Conservation (phyloP, 2,888 invertebrate genomes). For the Nephrotoma appendiculata region DNA sequence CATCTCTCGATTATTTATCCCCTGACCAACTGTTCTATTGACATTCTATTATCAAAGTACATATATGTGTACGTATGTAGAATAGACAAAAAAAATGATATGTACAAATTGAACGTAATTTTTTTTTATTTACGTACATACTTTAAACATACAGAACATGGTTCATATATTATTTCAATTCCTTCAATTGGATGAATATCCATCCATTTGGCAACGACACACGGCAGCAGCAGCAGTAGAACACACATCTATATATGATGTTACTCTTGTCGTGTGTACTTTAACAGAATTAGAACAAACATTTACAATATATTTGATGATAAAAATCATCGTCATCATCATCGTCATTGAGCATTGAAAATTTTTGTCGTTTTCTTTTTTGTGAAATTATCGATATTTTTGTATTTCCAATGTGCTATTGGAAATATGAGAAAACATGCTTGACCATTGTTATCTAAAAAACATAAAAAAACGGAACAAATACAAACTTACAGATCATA, state of each 20-base stretch:
- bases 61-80: neutral
- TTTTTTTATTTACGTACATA: neutral
- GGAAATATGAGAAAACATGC: neutral
- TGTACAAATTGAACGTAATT: neutral
- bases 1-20: neutral
- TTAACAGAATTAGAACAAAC: neutral
- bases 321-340: neutral
- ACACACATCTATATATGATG: neutral
- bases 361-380: neutral
- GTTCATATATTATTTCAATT: neutral
- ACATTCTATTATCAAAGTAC: neutral
- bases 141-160: neutral
- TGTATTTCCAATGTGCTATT: neutral
- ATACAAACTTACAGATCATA: neutral
- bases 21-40: constrained; percentile 3
- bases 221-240: neutral
- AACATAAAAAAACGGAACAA: neutral
- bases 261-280: neutral
- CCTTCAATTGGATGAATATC: neutral
- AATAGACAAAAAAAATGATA: neutral
- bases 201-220: neutral
- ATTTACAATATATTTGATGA: neutral
- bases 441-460: neutral
- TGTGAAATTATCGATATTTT: neutral
- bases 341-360: neutral